Percentiles rank a stretch among this genome's conserved stretches.
Conservation (phyloP, 2,113 vertebrate species). For the Benitochromis conjunctus region DNA sequence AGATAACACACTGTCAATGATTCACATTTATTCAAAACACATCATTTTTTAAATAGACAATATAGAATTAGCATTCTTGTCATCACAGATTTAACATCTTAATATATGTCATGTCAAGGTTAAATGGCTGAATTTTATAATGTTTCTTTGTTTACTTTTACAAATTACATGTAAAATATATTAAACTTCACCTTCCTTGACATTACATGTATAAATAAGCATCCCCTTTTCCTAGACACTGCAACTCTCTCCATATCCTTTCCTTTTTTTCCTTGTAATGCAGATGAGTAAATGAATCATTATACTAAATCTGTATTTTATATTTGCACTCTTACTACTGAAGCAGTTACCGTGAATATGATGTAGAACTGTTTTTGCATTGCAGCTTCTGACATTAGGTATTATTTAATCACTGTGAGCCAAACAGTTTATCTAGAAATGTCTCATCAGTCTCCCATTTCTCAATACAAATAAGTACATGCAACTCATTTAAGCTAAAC, state of each 20-base stretch:
- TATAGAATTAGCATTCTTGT: neutral
- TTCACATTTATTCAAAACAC: neutral
- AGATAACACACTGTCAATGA: neutral
- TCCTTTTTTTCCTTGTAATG: neutral
- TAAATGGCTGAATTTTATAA: neutral
- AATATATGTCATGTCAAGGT: neutral
- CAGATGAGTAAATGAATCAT: neutral
- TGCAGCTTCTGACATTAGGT: neutral
- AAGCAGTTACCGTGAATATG: neutral
- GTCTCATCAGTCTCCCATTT: neutral
- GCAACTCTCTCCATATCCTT: neutral
- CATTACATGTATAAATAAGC: neutral
- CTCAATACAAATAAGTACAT: neutral
- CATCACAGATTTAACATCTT: neutral
- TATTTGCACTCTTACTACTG: neutral
- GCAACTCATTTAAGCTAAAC: constrained; percentile 5
- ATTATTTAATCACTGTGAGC: neutral
- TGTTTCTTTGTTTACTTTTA: neutral
- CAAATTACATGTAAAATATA: neutral
- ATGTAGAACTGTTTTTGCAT: neutral
- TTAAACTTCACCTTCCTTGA: neutral
- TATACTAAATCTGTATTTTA: neutral
- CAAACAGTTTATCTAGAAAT: neutral
- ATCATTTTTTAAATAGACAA: neutral
- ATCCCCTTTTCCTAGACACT: neutral